These are phyloP conservation scores for Tragelaphus imberbis DNA, from an alignment of 2,113 vertebrate genomes.

Conservation along the genomic window DNA sequence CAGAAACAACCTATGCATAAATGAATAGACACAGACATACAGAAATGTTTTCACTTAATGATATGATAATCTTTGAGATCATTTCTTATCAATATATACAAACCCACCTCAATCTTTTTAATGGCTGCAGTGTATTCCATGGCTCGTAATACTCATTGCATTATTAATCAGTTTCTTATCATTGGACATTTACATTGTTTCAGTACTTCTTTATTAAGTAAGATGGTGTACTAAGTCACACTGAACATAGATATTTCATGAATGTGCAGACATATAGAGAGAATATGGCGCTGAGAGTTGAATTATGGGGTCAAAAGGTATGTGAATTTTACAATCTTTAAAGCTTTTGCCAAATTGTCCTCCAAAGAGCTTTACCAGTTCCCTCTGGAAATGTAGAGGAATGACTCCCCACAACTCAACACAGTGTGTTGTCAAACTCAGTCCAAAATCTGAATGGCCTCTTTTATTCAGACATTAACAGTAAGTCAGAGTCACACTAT, in stretches of 20 bases:
- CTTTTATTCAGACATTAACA: conserved; percentile 62
- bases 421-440: conserved; percentile 31
- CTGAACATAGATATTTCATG: neutral
- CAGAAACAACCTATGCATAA: neutral
- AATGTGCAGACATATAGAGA: neutral
- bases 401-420: neutral
- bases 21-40: neutral
- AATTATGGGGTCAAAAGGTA: conserved; percentile 25
- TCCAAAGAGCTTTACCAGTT: conserved; percentile 20
- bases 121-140: neutral
- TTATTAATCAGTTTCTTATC: neutral
- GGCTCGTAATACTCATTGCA: neutral
- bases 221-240: neutral
- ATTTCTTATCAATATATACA: neutral
- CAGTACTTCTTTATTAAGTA: neutral
- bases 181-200: neutral
- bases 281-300: neutral
- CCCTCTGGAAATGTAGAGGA: neutral
- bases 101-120: neutral
- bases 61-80: neutral
- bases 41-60: neutral
- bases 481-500: conserved; percentile 64
- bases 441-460: conserved; percentile 45
- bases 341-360: conserved; percentile 14
- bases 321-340: conserved; percentile 32